Conservation (phyloP, 2,113 vertebrate species). For the Lanius ludovicianus region DNA sequence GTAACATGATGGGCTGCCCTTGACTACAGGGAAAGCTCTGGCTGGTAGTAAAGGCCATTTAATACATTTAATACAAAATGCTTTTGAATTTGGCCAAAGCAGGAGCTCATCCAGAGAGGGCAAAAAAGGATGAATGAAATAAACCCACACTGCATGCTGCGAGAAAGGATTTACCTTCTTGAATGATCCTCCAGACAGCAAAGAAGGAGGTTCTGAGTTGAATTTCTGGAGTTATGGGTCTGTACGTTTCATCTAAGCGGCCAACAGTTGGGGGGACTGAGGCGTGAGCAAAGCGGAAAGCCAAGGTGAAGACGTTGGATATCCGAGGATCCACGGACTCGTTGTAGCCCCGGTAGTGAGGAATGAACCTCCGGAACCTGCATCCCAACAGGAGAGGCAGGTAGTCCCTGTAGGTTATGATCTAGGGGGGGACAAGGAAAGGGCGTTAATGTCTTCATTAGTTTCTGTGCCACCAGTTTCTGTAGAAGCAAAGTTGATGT, state of each 20-base stretch:
- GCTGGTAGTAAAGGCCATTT: not conserved
- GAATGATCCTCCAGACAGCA: slow-evolving; percentile 84
- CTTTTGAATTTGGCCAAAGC: not conserved
- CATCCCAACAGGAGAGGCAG: slow-evolving; percentile 77
- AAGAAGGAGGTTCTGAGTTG: slow-evolving; percentile 80
- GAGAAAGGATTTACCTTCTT: slow-evolving; percentile 74
- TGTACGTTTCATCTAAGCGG: slow-evolving; percentile 73
- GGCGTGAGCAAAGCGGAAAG: slow-evolving; percentile 87
- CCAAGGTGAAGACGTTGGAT: slow-evolving; percentile 85
- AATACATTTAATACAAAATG: not conserved
- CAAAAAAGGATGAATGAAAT: not conserved
- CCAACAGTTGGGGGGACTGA: slow-evolving; percentile 79
- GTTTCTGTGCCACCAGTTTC: not conserved
- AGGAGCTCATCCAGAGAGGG: not conserved
- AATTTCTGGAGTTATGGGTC: slow-evolving; percentile 63
- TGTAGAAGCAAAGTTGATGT: not conserved
- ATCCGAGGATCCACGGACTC: slow-evolving; percentile 81
- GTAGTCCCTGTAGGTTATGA: slow-evolving; percentile 87
- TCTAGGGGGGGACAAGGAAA: slow-evolving; percentile 58
- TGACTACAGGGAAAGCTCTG: not conserved
- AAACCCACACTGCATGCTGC: not conserved
- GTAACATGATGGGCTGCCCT: not conserved
- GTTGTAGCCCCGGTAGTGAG: slow-evolving; percentile 72
- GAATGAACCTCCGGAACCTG: slow-evolving; percentile 54
- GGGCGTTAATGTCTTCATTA: not conserved